phyloP scores from a whole-genome alignment of 2,888 invertebrate genomes.

The Digitonthophagus gazella region DNA sequence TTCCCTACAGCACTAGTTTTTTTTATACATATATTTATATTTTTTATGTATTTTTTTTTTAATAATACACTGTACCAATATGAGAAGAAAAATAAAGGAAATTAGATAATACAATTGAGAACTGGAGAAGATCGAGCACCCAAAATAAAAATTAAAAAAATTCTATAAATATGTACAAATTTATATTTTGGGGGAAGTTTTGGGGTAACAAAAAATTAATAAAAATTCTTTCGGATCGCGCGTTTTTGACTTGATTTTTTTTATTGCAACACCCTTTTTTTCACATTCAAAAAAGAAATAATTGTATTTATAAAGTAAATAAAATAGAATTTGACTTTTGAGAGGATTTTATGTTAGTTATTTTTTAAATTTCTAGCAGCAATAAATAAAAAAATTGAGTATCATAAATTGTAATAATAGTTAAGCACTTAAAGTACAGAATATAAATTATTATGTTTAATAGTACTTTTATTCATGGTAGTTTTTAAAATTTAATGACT shows the following conservation, averaged over 20 bases:
- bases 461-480: too few relatives aligned
- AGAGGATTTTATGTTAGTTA: too few relatives aligned
- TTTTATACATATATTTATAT: neutral
- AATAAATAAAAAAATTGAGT: too few relatives aligned
- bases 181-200: constrained; percentile 20
- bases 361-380: too few relatives aligned
- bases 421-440: too few relatives aligned
- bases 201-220: neutral
- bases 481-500: too few relatives aligned
- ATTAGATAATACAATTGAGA: neutral
- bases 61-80: neutral
- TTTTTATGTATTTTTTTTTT: too few relatives aligned
- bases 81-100: neutral
- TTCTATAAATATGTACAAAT: constrained; percentile 22
- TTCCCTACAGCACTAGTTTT: neutral
- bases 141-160: neutral
- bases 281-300: too few relatives aligned
- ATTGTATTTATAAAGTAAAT: too few relatives aligned
- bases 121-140: neutral
- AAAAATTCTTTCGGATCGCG: constrained; percentile 1
- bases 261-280: constrained; percentile 16
- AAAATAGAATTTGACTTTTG: too few relatives aligned
- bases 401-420: too few relatives aligned
- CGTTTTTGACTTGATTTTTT: neutral
- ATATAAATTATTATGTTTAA: too few relatives aligned